Evolutionary conservation across 2,113 vertebrate genomes (phyloP).

Genomic region (Microcebus griseorufus): DNA sequence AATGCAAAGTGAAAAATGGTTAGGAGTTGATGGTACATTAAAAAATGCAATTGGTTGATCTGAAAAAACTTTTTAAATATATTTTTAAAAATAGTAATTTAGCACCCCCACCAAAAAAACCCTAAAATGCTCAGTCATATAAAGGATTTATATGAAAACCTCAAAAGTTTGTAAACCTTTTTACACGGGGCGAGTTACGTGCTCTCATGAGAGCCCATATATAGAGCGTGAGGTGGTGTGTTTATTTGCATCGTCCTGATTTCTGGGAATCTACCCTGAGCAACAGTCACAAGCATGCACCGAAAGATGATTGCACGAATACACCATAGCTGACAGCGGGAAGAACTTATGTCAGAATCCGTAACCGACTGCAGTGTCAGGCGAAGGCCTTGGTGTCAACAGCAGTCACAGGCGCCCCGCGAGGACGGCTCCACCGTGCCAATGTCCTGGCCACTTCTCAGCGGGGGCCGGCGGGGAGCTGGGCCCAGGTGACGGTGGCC

Average conservation of each 20-base stretch:
- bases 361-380: neutral
- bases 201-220: neutral
- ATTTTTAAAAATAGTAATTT: neutral
- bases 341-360: neutral
- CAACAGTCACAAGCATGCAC: fast-evolving
- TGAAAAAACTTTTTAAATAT: neutral
- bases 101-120: too few relatives aligned
- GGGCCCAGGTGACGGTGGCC: too few relatives aligned
- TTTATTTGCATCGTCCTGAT: too few relatives aligned
- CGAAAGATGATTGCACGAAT: neutral
- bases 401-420: too few relatives aligned
- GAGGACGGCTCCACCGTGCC: too few relatives aligned
- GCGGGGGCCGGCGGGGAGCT: neutral
- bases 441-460: neutral
- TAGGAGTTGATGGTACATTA: neutral
- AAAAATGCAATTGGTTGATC: neutral
- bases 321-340: fast-evolving
- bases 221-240: fast-evolving
- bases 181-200: fast-evolving
- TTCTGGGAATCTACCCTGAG: neutral
- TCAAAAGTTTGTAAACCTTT: neutral
- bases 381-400: neutral
- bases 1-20: neutral
- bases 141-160: neutral
- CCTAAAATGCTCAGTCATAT: neutral